Base-by-base conservation (phyloP, 2,888 invertebrate species). In the Leucania comma region DNA sequence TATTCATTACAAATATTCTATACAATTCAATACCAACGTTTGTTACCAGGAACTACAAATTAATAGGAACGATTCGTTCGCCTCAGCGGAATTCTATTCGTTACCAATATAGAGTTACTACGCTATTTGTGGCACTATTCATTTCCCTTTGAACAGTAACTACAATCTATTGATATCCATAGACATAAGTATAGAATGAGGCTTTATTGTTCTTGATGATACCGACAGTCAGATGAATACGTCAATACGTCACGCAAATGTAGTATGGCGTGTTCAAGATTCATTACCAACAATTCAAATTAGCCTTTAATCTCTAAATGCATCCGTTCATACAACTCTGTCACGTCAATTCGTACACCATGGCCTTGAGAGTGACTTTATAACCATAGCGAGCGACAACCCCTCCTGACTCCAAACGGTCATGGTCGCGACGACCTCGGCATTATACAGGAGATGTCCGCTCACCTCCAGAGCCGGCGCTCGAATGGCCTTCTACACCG, bases 341-440 rank as follows among this genome's bases (percentile, higher is more conserved):
- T 86, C 87, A 88, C 87, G 85, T 88, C 82, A 81, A 87, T 87
- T 86, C 81, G 81, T 86, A 88, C 85, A 84, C 88, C 87, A 88
- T 88, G 91, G 88, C 94, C 95, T 93, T 95, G 94, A 92, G 91
- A 88, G 86, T 81, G 83, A 86, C 86, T 92, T 91, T 91, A 92
- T 90, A 86, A 88, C 88, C 81, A 88, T 84, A 86, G 86, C 89
- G 90, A 91, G 82, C 92, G 90, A 90, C 92, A 91, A 93, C 92
- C 92, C 70, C 90, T 89, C 87, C 83, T 85, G 88, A 84, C 84
- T 86, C 80, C 82, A 81, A 76, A 82, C 93, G 95, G 95, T 95
- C 95, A 95, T 90, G 95, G 95, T 90, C 95, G 90, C 90, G 86
- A 75, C 87, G 88, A 89, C 89, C 90, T 88, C 84, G 82, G 86